Evolutionary conservation across 2,888 invertebrate genomes (phyloP).

Genomic region (Liopterus haemorrhoidalis): DNA sequence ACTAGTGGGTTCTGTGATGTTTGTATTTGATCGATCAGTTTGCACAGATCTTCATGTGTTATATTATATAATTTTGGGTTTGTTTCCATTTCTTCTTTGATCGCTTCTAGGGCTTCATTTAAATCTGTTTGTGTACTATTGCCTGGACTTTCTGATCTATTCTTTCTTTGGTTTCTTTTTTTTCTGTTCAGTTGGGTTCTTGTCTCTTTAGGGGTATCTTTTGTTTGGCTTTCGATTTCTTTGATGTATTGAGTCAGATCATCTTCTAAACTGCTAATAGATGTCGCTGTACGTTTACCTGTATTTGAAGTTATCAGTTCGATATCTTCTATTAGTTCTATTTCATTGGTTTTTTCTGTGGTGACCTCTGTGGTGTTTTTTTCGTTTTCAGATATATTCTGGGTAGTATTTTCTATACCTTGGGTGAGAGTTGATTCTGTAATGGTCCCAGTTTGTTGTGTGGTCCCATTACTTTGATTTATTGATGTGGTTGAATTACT

Average conservation of each 20-base stretch:
- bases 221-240: neutral
- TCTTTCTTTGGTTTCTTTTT: neutral
- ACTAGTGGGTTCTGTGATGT: conserved; percentile 3
- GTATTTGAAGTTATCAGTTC: neutral
- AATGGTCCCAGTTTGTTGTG: too few relatives aligned
- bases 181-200: too few relatives aligned
- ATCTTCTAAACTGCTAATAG: too few relatives aligned
- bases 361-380: neutral
- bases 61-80: conserved; percentile 2
- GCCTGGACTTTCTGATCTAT: conserved; percentile 2
- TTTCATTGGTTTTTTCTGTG: neutral
- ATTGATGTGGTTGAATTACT: too few relatives aligned
- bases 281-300: neutral
- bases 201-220: neutral
- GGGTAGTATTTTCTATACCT: too few relatives aligned
- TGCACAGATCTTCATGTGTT: conserved; percentile 8
- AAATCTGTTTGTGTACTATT: too few relatives aligned
- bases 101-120: too few relatives aligned
- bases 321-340: neutral
- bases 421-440: neutral
- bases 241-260: neutral
- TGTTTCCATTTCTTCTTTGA: conserved; percentile 5
- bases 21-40: conserved; percentile 11
- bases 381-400: too few relatives aligned
- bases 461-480: too few relatives aligned